phyloP scores from a whole-genome alignment of 2,888 invertebrate genomes.

The Chalcosyrphus nemorum region DNA sequence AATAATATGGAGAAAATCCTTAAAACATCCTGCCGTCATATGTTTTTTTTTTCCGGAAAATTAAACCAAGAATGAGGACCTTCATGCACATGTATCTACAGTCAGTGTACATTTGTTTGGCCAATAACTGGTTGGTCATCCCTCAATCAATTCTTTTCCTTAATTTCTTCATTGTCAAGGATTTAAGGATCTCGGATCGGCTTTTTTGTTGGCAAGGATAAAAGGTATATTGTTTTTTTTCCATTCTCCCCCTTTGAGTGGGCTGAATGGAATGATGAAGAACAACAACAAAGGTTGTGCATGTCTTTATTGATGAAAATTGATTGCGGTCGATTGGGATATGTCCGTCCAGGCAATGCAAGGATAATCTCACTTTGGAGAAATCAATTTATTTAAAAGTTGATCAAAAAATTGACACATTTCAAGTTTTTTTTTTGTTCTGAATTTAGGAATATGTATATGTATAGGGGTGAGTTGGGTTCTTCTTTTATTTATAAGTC shows the following conservation, averaged over 20 bases:
- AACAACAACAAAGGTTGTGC: slow-evolving; percentile 35
- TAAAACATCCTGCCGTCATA: slow-evolving; percentile 74
- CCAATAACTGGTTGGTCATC: slow-evolving; percentile 43
- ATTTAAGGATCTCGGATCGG: slow-evolving; percentile 28
- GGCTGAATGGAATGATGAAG: not conserved
- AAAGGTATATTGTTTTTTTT: slow-evolving; percentile 45
- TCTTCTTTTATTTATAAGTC: slow-evolving; percentile 42
- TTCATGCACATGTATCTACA: slow-evolving; percentile 41
- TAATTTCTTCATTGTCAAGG: slow-evolving; percentile 62
- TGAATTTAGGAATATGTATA: slow-evolving; percentile 10
- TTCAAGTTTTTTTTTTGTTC: slow-evolving; percentile 15
- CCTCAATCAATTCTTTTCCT: slow-evolving; percentile 50
- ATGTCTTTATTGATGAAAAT: slow-evolving; percentile 64
- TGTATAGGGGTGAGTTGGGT: not conserved
- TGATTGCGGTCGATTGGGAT: slow-evolving; percentile 63
- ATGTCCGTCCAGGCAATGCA: slow-evolving; percentile 19
- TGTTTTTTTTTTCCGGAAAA: slow-evolving; percentile 79
- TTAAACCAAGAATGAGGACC: slow-evolving; percentile 75
- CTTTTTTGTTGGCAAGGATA: slow-evolving; percentile 10
- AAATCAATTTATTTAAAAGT: slow-evolving; percentile 55
- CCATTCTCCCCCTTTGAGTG: not conserved
- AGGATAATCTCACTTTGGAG: slow-evolving; percentile 32
- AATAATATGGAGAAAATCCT: slow-evolving; percentile 65
- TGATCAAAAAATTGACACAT: slow-evolving; percentile 50
- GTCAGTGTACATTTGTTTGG: slow-evolving; percentile 28